A percentile compares a stretch with the other conserved stretches of the same genome.
Evolutionary conservation across 2,888 invertebrate genomes (phyloP).

Genomic region (Ommatoiulus sabulosus): DNA sequence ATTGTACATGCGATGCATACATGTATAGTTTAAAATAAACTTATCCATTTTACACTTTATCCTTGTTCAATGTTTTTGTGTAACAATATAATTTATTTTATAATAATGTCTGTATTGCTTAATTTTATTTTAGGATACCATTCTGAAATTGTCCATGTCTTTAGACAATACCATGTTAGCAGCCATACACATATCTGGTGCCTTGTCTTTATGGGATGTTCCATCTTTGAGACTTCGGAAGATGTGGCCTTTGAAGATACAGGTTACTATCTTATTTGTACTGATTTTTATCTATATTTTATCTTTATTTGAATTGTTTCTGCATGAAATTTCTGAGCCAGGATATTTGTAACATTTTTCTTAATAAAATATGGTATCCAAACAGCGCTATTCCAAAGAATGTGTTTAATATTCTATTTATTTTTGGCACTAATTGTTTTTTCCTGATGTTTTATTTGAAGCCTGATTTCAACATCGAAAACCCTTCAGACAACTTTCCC

Average conservation of each 20-base stretch:
- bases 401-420: slow-evolving; percentile 60
- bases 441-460: background rate
- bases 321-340: background rate
- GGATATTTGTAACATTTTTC: background rate
- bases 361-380: too few species aligned
- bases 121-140: slow-evolving; percentile 70
- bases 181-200: slow-evolving; percentile 78
- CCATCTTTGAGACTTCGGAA: slow-evolving; percentile 73
- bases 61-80: too few species aligned
- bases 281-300: too few species aligned
- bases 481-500: slow-evolving; percentile 16
- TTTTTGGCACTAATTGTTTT: slow-evolving; percentile 60
- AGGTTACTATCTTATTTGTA: slow-evolving; percentile 60
- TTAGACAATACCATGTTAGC: slow-evolving; percentile 74
- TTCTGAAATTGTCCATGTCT: slow-evolving; percentile 76
- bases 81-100: too few species aligned
- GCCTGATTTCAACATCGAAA: slow-evolving; percentile 20
- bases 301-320: background rate
- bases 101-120: background rate
- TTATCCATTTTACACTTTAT: too few species aligned
- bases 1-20: too few species aligned
- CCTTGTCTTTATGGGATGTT: slow-evolving; percentile 77
- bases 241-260: slow-evolving; percentile 63
- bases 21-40: too few species aligned
- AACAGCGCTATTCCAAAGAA: background rate